These are phyloP conservation scores for Oxygymnocypris stewartii DNA, from an alignment of 2,113 vertebrate species.

Conservation along the genomic window DNA sequence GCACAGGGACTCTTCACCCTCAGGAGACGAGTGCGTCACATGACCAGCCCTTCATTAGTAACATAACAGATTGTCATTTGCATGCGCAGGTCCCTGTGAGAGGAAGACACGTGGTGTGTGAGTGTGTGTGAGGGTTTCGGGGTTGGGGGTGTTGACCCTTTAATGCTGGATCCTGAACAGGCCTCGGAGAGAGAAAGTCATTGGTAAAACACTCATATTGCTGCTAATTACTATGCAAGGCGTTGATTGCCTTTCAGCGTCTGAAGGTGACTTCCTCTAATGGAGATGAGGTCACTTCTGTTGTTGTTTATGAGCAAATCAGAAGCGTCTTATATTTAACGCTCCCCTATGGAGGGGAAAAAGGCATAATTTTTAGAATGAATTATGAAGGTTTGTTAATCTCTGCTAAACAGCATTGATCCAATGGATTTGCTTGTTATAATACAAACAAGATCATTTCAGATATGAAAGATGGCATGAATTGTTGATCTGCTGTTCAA, in stretches of 20 bases:
- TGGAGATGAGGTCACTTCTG: background rate
- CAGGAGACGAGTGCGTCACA: conserved; percentile 48
- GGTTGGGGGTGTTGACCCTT: conserved; percentile 56
- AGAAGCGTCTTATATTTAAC: conserved; percentile 7
- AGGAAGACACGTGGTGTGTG: conserved; percentile 46
- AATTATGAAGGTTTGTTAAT: conserved; percentile 4
- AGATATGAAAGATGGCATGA: background rate
- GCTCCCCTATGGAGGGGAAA: background rate
- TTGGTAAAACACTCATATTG: conserved; percentile 54
- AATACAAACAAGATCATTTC: background rate
- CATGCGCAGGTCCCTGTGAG: conserved; percentile 63
- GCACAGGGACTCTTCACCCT: conserved; percentile 30
- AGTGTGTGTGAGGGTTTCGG: conserved; percentile 55
- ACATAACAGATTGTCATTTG: conserved; percentile 75
- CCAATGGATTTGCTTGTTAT: background rate
- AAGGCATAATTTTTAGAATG: background rate
- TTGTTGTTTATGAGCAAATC: conserved; percentile 41
- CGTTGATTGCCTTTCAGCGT: conserved; percentile 41
- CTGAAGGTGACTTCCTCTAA: conserved; percentile 37
- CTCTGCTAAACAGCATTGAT: background rate
- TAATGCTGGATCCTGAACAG: conserved; percentile 60
- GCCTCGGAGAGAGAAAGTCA: conserved; percentile 61
- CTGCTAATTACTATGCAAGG: conserved; percentile 54
- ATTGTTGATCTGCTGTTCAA: background rate
- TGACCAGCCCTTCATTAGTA: conserved; percentile 71